Evolutionary conservation across 2,797 vertebrate genomes (phyloP), one percentile per base, ranked within the genome.

Genomic region (Neomorphus geoffroyi): DNA sequence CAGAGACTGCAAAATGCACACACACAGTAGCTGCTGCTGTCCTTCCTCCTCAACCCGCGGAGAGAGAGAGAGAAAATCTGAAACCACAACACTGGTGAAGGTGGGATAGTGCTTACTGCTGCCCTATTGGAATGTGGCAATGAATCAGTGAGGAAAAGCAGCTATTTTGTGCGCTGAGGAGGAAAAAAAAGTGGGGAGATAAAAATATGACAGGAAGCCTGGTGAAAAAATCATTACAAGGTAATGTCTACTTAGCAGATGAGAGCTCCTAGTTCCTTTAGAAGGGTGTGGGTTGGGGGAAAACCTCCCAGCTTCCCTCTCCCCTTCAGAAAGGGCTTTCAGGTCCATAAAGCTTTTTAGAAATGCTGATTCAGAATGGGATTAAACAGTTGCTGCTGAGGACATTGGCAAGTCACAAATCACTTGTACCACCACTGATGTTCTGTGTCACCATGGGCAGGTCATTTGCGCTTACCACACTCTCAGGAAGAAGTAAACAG

Each of bases 71-170:
- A n/a, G n/a, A n/a, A n/a, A n/a, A n/a, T n/a, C n/a, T n/a, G n/a
- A n/a, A n/a, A n/a, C n/a, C n/a, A n/a, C n/a, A n/a, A n/a, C n/a
- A n/a, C 73, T 57, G 43, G 17, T 16, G 53, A 62, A 23, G 66
- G 46, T 28, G 60, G 37, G 21, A 35, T 37, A 22, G 53, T 14
- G 28, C 53, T 84, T 0, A 0, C 9, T 61, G 51, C 32, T 3
- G 7, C 21, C 58, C 48, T 51, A 9, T 0, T 2, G 64, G 60
- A 13, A 26, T 2, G 1, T 6, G 35, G 35, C 0, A 1, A 13
- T 32, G 27, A 75, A 18, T 24, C 66, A 33, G 37, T 41, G 51
- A 53, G 33, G 69, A 80, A 60, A 83, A 90, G 37, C 72, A 50
- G 26, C 2, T 28, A 16, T 23, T 81, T 37, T 45, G 26, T 64